Evolutionary conservation across 2,888 invertebrate species (phyloP).

Genomic region (Sarcophaga variegata): DNA sequence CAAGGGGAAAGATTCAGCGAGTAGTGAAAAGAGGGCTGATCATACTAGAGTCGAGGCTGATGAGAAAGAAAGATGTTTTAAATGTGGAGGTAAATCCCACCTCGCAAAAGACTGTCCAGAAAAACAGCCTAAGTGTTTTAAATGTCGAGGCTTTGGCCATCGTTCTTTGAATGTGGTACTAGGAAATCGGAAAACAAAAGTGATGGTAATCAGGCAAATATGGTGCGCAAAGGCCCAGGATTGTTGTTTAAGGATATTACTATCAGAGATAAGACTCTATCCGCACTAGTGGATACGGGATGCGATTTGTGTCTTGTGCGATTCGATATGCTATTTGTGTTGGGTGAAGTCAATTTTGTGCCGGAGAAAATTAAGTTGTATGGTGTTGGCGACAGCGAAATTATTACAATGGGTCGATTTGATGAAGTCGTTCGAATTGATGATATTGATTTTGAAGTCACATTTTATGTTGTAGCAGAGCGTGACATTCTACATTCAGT

Average conservation of each 20-base stretch:
- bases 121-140: too few species aligned
- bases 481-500: slow-evolving; percentile 11
- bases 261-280: not conserved
- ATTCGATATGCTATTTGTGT: not conserved
- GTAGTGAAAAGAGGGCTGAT: not conserved
- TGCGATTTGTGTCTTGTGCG: slow-evolving; percentile 11
- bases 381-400: not conserved
- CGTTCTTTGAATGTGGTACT: slow-evolving; percentile 6
- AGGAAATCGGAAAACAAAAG: not conserved
- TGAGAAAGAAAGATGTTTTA: not conserved
- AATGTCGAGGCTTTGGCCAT: slow-evolving; percentile 1
- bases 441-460: too few species aligned
- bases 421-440: too few species aligned
- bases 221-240: slow-evolving; percentile 9
- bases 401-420: too few species aligned
- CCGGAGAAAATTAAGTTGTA: not conserved
- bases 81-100: not conserved
- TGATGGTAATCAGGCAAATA: not conserved
- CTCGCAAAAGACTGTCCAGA: too few species aligned
- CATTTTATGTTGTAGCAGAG: not conserved
- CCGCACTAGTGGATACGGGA: slow-evolving; percentile 7
- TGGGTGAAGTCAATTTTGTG: slow-evolving; percentile 5
- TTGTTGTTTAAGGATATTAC: slow-evolving; percentile 18
- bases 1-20: not conserved
- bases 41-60: not conserved